Conservation (phyloP, 2,797 vertebrate genomes). For the Notamacropus eugenii region DNA sequence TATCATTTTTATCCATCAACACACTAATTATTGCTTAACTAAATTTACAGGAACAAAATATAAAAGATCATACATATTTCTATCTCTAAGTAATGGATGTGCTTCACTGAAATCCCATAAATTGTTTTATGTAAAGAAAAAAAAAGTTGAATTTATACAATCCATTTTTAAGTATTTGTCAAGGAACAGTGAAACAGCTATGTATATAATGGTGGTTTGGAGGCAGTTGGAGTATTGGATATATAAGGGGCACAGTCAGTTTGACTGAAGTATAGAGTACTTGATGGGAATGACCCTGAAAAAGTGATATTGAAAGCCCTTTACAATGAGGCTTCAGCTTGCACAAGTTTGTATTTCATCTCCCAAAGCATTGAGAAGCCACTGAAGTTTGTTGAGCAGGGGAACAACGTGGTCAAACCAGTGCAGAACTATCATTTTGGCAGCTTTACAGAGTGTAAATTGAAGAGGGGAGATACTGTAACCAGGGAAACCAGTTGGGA, state of each 20-base stretch:
- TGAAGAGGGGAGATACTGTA: not conserved
- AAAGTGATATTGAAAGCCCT: not conserved
- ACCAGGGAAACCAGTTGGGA: not conserved
- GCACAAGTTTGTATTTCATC: not conserved
- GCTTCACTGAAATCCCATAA: not conserved
- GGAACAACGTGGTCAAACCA: too few relatives aligned
- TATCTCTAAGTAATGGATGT: not conserved
- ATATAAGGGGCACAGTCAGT: not conserved
- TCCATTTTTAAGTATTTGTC: not conserved
- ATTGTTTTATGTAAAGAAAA: not conserved
- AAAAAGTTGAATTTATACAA: not conserved
- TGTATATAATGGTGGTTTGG: not conserved
- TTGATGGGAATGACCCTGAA: not conserved
- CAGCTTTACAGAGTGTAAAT: not conserved
- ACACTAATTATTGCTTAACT: not conserved
- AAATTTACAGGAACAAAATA: not conserved
- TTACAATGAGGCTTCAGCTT: not conserved
- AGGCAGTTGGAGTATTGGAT: not conserved
- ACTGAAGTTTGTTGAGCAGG: not conserved
- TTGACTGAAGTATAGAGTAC: not conserved
- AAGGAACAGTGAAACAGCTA: not conserved
- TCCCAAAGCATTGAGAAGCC: not conserved
- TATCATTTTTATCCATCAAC: not conserved
- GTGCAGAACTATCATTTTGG: not conserved
- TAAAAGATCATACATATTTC: not conserved